phyloP scores from a whole-genome alignment of 2,797 vertebrate genomes.

The Enteromius trimaculatus region DNA sequence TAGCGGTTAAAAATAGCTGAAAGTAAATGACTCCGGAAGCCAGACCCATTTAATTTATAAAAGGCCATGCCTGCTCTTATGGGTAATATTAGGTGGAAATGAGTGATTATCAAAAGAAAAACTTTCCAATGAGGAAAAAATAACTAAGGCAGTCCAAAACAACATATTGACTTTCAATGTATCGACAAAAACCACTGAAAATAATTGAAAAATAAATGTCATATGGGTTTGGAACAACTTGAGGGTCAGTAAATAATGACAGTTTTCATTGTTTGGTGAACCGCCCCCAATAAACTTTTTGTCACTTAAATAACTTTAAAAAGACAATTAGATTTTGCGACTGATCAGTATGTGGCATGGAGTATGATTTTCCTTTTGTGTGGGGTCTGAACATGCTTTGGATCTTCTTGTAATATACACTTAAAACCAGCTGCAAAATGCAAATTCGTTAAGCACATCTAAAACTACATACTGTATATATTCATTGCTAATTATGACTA shows the following conservation, averaged over 20 bases:
- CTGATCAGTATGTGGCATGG: background rate
- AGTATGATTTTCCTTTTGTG: background rate
- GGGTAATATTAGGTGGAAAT: background rate
- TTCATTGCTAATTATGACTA: constrained; percentile 32
- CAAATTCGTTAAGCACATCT: background rate
- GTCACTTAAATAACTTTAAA: background rate
- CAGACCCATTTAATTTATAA: background rate
- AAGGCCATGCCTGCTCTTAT: background rate
- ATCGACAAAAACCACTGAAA: background rate
- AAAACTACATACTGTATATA: constrained; percentile 2
- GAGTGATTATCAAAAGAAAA: background rate
- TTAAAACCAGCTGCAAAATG: background rate
- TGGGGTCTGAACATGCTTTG: constrained; percentile 7
- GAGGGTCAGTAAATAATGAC: background rate
- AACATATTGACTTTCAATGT: background rate
- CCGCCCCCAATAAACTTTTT: background rate
- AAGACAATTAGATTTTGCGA: background rate
- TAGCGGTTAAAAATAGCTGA: background rate
- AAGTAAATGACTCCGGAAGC: background rate
- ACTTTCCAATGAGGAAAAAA: background rate
- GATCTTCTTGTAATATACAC: background rate
- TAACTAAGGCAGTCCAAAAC: background rate
- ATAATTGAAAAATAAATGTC: background rate
- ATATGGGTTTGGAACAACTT: background rate
- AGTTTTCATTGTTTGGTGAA: background rate